These are phyloP conservation scores for Heterodera filipjevi DNA, from an alignment of 2,888 invertebrate species.

Conservation along the genomic window DNA sequence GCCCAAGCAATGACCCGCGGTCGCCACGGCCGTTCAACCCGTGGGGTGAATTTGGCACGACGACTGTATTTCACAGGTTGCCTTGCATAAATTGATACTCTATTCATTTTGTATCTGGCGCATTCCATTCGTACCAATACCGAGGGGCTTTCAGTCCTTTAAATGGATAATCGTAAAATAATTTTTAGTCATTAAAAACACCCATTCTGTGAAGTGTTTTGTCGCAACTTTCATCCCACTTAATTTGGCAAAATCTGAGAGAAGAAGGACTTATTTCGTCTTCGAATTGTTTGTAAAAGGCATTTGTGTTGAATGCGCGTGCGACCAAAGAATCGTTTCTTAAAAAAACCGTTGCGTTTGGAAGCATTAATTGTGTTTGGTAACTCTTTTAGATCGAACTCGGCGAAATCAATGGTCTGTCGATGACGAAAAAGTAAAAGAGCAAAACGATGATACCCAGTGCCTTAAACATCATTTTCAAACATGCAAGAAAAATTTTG, in stretches of 20 bases:
- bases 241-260: constrained; percentile 86
- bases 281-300: constrained; percentile 84
- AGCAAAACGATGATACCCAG: constrained; percentile 82
- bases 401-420: constrained; percentile 71
- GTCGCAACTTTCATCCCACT: constrained; percentile 84
- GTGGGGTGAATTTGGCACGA: constrained; percentile 54
- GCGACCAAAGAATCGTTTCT: constrained; percentile 57
- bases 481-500: not conserved
- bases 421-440: constrained; percentile 91
- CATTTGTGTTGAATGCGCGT: constrained; percentile 82
- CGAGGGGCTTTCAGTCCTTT: constrained; percentile 73
- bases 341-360: too few relatives aligned
- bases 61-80: constrained; percentile 45
- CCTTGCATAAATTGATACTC: constrained; percentile 43
- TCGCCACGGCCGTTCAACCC: constrained; percentile 55
- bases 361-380: not conserved
- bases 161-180: constrained; percentile 3
- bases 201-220: constrained; percentile 76
- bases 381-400: constrained; percentile 67
- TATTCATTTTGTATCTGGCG: constrained; percentile 66
- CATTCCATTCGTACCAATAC: constrained; percentile 87
- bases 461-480: not conserved
- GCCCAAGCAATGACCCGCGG: constrained; percentile 63
- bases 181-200: constrained; percentile 18
- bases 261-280: constrained; percentile 84